Percentiles rank a stretch among this genome's conserved stretches.
These are phyloP conservation scores for Athalia cordata DNA, from an alignment of 2,888 invertebrate species.

Conservation along the genomic window DNA sequence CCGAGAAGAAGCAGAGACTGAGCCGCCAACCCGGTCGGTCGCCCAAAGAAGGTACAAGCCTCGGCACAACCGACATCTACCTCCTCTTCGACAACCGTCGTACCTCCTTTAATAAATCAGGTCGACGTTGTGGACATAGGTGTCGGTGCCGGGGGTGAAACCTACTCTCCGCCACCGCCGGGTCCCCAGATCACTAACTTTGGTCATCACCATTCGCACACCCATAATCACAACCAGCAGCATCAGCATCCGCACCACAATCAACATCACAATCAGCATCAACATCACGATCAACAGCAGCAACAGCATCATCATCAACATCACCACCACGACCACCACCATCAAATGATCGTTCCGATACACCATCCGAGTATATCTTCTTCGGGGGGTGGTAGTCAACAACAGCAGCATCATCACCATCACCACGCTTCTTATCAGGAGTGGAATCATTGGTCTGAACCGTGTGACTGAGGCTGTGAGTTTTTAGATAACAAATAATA, in stretches of 20 bases:
- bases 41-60: conserved; percentile 72
- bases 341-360: conserved; percentile 54
- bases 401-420: conserved; percentile 56
- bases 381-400: conserved; percentile 51
- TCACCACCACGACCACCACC: conserved; percentile 52
- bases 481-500: not conserved
- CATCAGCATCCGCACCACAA: conserved; percentile 35
- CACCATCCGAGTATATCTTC: conserved; percentile 54
- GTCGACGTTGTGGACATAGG: conserved; percentile 64
- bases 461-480: conserved; percentile 21
- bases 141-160: conserved; percentile 60
- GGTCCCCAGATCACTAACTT: conserved; percentile 69
- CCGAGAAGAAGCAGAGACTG: conserved; percentile 93
- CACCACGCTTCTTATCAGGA: conserved; percentile 51
- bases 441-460: conserved; percentile 54
- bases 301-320: conserved; percentile 56
- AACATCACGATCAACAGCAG: conserved; percentile 46
- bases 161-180: conserved; percentile 73
- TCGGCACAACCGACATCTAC: conserved; percentile 61
- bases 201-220: conserved; percentile 63
- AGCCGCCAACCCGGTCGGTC: conserved; percentile 76
- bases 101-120: conserved; percentile 51
- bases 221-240: conserved; percentile 63
- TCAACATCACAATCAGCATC: conserved; percentile 47
- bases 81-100: conserved; percentile 53